Conservation (phyloP, 2,113 vertebrate genomes). For the Stigmatopora argus region DNA sequence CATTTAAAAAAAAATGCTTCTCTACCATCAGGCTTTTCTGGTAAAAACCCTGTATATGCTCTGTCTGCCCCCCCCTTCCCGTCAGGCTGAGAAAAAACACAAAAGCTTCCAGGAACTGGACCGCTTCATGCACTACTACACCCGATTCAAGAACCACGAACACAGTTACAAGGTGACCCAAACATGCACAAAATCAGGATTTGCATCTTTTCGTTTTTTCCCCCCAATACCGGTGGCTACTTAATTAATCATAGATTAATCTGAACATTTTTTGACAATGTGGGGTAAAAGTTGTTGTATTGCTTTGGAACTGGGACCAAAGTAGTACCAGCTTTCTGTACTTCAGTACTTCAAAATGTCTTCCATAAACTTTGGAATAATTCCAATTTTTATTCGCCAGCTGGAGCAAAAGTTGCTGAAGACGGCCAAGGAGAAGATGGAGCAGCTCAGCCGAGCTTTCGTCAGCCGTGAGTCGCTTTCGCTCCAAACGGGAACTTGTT, state of each 20-base stretch:
- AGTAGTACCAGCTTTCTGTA: too few relatives aligned
- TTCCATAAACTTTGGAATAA: background rate
- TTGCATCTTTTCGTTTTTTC: too few relatives aligned
- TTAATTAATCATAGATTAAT: too few relatives aligned
- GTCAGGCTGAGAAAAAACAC: slow-evolving; percentile 96
- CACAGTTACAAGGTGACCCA: slow-evolving; percentile 90
- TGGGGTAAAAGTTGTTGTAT: too few relatives aligned
- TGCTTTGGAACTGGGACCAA: too few relatives aligned
- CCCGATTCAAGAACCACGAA: slow-evolving; percentile 97
- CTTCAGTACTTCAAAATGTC: too few relatives aligned
- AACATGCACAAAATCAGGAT: slow-evolving; percentile 9
- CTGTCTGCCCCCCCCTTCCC: slow-evolving; percentile 10
- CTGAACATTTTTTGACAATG: too few relatives aligned
- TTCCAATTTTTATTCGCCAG: slow-evolving; percentile 56
- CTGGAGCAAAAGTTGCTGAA: slow-evolving; percentile 96
- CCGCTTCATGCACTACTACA: slow-evolving; percentile 99
- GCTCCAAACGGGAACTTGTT: background rate
- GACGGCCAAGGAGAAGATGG: slow-evolving; percentile 99
- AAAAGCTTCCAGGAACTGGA: slow-evolving; percentile 97
- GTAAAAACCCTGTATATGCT: background rate
- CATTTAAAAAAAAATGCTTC: too few relatives aligned
- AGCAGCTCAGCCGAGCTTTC: slow-evolving; percentile 93
- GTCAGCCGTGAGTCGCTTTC: slow-evolving; percentile 79
- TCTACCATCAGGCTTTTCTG: too few relatives aligned
- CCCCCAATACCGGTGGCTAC: too few relatives aligned